Percentiles rank a stretch among this genome's conserved stretches.
phyloP scores from a whole-genome alignment of 2,113 vertebrate genomes.

The Cyanocitta stelleri region DNA sequence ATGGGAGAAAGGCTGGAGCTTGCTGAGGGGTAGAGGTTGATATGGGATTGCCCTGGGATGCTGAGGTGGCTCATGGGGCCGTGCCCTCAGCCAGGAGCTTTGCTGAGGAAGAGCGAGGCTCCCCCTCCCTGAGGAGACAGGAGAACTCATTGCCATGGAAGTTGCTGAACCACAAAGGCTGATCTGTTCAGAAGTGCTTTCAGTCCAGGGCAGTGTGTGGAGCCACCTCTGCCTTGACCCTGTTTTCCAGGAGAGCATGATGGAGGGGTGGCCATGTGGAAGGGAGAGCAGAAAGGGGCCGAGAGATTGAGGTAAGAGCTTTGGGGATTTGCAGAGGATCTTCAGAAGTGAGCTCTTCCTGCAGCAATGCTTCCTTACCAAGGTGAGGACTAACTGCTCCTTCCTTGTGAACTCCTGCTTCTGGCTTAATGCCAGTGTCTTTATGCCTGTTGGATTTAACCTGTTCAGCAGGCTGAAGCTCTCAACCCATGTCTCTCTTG shows the following conservation, averaged over 20 bases:
- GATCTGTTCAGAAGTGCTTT: not conserved
- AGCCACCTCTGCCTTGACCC: not conserved
- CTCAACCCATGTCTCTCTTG: not conserved
- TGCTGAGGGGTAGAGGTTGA: not conserved
- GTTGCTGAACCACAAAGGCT: not conserved
- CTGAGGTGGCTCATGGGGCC: rapidly evolving
- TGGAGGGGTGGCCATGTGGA: rapidly evolving
- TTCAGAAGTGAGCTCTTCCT: not conserved
- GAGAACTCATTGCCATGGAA: not conserved
- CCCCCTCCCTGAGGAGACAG: not conserved
- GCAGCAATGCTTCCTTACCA: not conserved
- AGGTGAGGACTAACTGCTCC: no score
- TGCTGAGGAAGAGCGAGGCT: not conserved
- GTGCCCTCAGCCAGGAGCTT: not conserved
- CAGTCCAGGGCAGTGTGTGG: not conserved
- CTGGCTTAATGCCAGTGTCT: not conserved
- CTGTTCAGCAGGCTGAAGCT: rapidly evolving
- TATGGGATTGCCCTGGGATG: not conserved
- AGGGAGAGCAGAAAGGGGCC: not conserved
- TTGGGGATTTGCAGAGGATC: not conserved
- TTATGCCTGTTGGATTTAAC: not conserved
- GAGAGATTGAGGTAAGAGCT: not conserved
- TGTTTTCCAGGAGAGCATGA: not conserved
- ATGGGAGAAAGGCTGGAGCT: not conserved
- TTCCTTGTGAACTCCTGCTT: not conserved